Evolutionary conservation across 2,797 vertebrate genomes (phyloP).

Genomic region (Vespertilio murinus): DNA sequence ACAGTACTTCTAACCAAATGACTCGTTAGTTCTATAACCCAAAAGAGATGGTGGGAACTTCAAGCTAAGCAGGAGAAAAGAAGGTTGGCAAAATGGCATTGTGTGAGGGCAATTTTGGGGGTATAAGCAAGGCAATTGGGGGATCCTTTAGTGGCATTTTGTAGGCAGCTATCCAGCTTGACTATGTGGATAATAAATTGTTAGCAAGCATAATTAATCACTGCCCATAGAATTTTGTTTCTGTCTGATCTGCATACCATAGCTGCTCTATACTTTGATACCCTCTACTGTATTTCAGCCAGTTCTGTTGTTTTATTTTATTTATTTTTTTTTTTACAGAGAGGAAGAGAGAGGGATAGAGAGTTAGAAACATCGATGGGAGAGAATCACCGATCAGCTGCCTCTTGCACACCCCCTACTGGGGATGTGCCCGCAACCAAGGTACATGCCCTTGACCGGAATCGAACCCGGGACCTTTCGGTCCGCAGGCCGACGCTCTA

Average conservation of each 20-base stretch:
- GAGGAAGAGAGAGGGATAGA: too few species aligned
- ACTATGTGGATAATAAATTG: not conserved
- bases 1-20: conserved; percentile 6
- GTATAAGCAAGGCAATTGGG: not conserved
- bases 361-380: too few species aligned
- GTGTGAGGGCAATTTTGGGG: not conserved
- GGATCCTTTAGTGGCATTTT: not conserved
- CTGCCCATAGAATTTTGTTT: not conserved
- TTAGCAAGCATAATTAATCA: not conserved
- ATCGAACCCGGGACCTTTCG: too few species aligned
- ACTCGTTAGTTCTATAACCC: not conserved
- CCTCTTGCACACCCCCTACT: too few species aligned
- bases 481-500: too few species aligned
- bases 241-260: not conserved
- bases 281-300: not conserved
- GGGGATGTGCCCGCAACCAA: too few species aligned
- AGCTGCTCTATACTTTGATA: not conserved
- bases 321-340: too few species aligned
- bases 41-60: not conserved
- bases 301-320: conserved; percentile 5
- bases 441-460: too few species aligned
- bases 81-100: not conserved
- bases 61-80: not conserved
- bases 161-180: not conserved
- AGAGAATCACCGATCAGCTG: too few species aligned